Percentiles rank a stretch among this genome's conserved stretches.
phyloP scores from a whole-genome alignment of 92 coral and sea anemone species.

The Phenganax subtilis region DNA sequence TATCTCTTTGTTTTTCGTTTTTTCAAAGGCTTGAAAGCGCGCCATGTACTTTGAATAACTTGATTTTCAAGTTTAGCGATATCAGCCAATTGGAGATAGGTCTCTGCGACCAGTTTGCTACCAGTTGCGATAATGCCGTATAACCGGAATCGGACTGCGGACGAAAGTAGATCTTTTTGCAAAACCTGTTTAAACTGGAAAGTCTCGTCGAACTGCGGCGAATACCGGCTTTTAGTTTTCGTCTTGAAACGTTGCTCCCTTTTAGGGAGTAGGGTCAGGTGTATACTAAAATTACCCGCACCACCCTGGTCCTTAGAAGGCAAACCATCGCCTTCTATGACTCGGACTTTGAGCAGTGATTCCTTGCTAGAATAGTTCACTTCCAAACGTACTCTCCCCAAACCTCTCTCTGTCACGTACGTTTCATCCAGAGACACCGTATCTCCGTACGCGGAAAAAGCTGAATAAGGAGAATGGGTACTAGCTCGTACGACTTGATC shows the following conservation, averaged over 20 bases:
- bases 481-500: conserved; percentile 58
- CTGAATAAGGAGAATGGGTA: conserved; percentile 39
- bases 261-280: conserved; percentile 71
- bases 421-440: conserved; percentile 40
- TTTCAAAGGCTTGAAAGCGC: conserved; percentile 43
- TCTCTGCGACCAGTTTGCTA: conserved; percentile 73
- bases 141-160: conserved; percentile 76
- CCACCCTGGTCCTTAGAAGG: conserved; percentile 92
- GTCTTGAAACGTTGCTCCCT: conserved; percentile 82
- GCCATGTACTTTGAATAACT: conserved; percentile 27
- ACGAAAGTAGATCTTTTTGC: conserved; percentile 70
- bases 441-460: conserved; percentile 8
- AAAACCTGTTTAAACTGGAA: conserved; percentile 80
- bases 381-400: conserved; percentile 65
- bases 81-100: conserved; percentile 79
- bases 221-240: conserved; percentile 59
- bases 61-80: conserved; percentile 65
- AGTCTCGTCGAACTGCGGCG: conserved; percentile 85
- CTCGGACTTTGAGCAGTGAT: conserved; percentile 60
- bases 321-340: conserved; percentile 70
- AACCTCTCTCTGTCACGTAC: conserved; percentile 39
- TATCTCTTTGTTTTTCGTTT: neutral
- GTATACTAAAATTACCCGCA: conserved; percentile 65
- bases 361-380: conserved; percentile 59
- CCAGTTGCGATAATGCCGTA: conserved; percentile 75